These are phyloP conservation scores for Potorous gilbertii DNA, from an alignment of 2,797 vertebrate genomes.

Conservation along the genomic window DNA sequence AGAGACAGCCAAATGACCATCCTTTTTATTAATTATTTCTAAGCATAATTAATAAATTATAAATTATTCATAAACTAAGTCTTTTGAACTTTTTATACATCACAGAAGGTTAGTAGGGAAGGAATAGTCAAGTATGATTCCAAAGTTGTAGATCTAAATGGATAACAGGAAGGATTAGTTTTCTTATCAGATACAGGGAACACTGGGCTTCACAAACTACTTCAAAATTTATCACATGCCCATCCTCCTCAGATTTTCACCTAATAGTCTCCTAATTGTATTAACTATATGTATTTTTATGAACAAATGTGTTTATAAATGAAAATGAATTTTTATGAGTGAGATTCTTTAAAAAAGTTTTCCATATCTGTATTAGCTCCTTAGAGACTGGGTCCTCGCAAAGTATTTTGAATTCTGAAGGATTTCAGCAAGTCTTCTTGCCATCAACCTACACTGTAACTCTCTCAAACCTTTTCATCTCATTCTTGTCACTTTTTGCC, in stretches of 20 bases:
- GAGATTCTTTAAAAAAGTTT: background rate
- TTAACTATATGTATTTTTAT: background rate
- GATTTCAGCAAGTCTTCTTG: background rate
- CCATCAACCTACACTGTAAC: background rate
- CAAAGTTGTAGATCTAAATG: background rate
- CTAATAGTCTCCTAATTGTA: background rate
- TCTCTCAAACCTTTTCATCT: background rate
- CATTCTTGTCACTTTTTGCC: background rate
- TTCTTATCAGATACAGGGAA: background rate
- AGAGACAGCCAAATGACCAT: background rate
- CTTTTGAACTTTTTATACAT: background rate
- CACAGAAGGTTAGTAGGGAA: background rate
- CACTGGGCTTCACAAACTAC: background rate
- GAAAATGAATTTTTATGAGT: background rate
- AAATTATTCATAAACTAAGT: background rate
- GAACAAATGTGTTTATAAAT: background rate
- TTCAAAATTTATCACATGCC: background rate
- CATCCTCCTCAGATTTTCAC: no score
- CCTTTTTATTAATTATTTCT: background rate
- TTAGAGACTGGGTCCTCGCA: background rate
- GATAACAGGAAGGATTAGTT: background rate
- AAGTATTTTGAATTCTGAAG: background rate
- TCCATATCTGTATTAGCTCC: background rate
- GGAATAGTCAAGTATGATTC: background rate
- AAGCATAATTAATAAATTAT: background rate